Base-by-base conservation (phyloP, 2,888 invertebrate species). In the Neocrepidodera transversa region DNA sequence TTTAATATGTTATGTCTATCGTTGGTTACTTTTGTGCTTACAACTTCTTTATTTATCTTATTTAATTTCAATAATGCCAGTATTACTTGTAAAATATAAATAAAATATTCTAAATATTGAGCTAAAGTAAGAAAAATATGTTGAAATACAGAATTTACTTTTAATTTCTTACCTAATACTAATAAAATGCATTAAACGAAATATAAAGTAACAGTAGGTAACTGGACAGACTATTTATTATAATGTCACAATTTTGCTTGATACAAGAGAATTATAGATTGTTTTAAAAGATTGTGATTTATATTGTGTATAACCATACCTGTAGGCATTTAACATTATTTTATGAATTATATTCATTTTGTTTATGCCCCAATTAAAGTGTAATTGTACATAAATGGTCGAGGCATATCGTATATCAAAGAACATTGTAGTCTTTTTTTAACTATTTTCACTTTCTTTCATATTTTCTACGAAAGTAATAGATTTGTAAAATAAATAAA, bases 301-400 rank as follows among this genome's bases (percentile, higher is more conserved):
- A 50, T 50, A 38, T 38, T 38, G 14, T 50, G 17, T 16, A 38
- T 20, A 38, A 20, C 16, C n/a, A 30, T 50, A 50, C 50, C 50
- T 38, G 17, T 23, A 26, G 50, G 23, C 20, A 50, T 26, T 13
- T 38, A 35, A 50, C 35, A 50, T 38, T 35, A 38, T 38, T 43
- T 50, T 50, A 50, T 50, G 26, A 50, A 26, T 50, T 50, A 26
- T 50, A 50, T 38, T 38, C 26, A 50, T 38, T 50, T 50, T n/a
- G 14, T 26, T 38, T 26, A 38, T 26, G 38, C 14, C 26, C 38
- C 50, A 50, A 50, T 50, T 50, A 50, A 50, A 26, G 38, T 26
- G 26, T 50, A 50, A 38, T 50, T 50, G 50, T 50, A 50, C 16
- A 36, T 50, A 38, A 50, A 26, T 16, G 7, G 8, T 23, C 38